A percentile compares a stretch with the other conserved stretches of the same genome.
Evolutionary conservation across 2,888 invertebrate genomes (phyloP).

Genomic region (Apodemia hepburni): DNA sequence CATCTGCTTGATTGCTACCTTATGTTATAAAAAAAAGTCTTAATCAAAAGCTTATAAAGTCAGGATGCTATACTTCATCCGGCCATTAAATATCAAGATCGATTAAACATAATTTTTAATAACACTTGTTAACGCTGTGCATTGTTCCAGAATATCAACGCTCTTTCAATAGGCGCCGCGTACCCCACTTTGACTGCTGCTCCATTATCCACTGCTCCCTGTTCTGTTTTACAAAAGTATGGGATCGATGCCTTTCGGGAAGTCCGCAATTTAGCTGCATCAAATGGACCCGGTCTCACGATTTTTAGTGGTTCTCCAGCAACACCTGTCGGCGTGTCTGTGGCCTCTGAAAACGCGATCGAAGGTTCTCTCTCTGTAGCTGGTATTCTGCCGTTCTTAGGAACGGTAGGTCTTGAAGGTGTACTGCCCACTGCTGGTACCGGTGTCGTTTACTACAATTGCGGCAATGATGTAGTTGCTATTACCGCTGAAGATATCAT

Average conservation of each 20-base stretch:
- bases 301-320: conserved; percentile 37
- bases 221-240: neutral
- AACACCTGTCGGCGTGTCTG: conserved; percentile 31
- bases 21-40: no score
- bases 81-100: no score
- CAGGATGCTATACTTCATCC: no score
- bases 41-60: no score
- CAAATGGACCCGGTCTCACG: conserved; percentile 27
- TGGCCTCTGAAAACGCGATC: conserved; percentile 37
- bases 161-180: conserved; percentile 21
- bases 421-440: conserved; percentile 38
- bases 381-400: conserved; percentile 36
- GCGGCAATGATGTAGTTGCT: conserved; percentile 35
- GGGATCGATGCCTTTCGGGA: neutral
- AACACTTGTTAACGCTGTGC: neutral
- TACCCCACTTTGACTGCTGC: conserved; percentile 12
- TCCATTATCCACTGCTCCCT: conserved; percentile 4
- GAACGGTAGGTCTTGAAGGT: conserved; percentile 40
- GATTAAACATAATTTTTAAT: no score
- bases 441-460: conserved; percentile 36
- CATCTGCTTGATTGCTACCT: no score
- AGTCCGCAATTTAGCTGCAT: conserved; percentile 15
- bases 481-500: conserved; percentile 29
- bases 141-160: conserved; percentile 26
- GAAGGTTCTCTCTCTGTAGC: conserved; percentile 34